phyloP scores from a whole-genome alignment of 2,888 invertebrate species.

The Zygothrica quintamaculata region DNA sequence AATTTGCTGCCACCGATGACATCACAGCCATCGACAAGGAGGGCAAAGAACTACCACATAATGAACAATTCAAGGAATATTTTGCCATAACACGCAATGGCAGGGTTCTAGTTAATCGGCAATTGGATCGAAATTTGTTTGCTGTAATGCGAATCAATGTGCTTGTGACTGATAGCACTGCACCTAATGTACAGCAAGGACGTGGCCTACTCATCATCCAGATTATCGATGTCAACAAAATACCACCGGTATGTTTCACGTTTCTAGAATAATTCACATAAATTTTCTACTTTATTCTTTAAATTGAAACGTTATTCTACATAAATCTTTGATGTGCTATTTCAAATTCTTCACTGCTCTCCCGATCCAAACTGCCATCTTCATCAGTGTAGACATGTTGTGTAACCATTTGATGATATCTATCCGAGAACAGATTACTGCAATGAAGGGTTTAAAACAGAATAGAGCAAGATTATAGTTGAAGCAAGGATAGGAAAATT shows the following conservation, averaged over 20 bases:
- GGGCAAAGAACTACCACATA: slow-evolving; percentile 88
- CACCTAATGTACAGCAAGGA: slow-evolving; percentile 91
- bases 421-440: slow-evolving; percentile 76
- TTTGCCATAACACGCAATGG: slow-evolving; percentile 88
- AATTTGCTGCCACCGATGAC: slow-evolving; percentile 87
- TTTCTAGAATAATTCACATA: slow-evolving; percentile 6
- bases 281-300: not conserved
- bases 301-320: slow-evolving; percentile 5
- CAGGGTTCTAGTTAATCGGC: slow-evolving; percentile 84
- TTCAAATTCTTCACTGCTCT: slow-evolving; percentile 48
- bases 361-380: slow-evolving; percentile 21
- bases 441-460: no score
- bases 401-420: slow-evolving; percentile 61
- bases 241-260: slow-evolving; percentile 86
- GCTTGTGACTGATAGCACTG: slow-evolving; percentile 91
- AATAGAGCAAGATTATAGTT: no score
- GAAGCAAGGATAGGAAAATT: no score
- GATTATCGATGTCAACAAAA: slow-evolving; percentile 89
- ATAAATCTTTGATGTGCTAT: slow-evolving; percentile 32
- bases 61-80: slow-evolving; percentile 86
- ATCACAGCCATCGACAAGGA: slow-evolving; percentile 93
- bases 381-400: not conserved
- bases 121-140: slow-evolving; percentile 83
- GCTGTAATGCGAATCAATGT: slow-evolving; percentile 90
- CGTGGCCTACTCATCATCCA: slow-evolving; percentile 87